phyloP scores from a whole-genome alignment of 2,888 invertebrate species.

The Cephus nigrinus region DNA sequence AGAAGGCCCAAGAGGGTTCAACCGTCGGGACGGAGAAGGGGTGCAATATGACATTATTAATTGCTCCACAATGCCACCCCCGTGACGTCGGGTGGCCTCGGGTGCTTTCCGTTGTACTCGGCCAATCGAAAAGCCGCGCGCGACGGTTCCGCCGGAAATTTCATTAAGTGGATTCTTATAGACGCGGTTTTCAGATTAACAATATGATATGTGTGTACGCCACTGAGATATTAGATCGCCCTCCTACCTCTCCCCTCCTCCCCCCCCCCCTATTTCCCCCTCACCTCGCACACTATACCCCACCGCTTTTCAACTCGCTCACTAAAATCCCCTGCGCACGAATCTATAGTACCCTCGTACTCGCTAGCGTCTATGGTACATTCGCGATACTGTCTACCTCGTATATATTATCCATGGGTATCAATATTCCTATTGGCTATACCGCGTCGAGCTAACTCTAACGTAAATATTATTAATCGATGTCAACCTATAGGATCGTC shows the following conservation, averaged over 20 bases:
- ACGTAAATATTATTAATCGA: too few relatives aligned
- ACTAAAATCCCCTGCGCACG: neutral
- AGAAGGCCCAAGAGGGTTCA: conserved; percentile 11
- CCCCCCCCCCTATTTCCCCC: neutral
- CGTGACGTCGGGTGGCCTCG: conserved; percentile 28
- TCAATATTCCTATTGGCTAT: neutral
- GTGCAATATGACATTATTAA: conserved; percentile 61
- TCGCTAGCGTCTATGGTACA: neutral
- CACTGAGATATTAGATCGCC: conserved; percentile 35
- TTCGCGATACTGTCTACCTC: neutral
- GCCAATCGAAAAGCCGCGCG: conserved; percentile 44
- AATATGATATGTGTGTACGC: conserved; percentile 52
- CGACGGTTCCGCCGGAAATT: conserved; percentile 53
- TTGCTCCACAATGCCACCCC: conserved; percentile 55
- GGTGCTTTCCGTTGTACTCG: conserved; percentile 40
- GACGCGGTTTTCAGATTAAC: conserved; percentile 60
- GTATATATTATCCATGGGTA: too few relatives aligned
- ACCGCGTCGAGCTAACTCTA: too few relatives aligned
- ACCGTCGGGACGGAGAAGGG: conserved; percentile 30
- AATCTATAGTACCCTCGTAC: neutral
- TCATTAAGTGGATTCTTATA: conserved; percentile 63
- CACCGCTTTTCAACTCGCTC: neutral
- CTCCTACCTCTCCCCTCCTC: neutral
- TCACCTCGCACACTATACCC: neutral
- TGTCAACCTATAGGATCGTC: too few relatives aligned